Evolutionary conservation across 1,140 invertebrate species (phyloP).

Genomic region (Drosophila triauraria): DNA sequence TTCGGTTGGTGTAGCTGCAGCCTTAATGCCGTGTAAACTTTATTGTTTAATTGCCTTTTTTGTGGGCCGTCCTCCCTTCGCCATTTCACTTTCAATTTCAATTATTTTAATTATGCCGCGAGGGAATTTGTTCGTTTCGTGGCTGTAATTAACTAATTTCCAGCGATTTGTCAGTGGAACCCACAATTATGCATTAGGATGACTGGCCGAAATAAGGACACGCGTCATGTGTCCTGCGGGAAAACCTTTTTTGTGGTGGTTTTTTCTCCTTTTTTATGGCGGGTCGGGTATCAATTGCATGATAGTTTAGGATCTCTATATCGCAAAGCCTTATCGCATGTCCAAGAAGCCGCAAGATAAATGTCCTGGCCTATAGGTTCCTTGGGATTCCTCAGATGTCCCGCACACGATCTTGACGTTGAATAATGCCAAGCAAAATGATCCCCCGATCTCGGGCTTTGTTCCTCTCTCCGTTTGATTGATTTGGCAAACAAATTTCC

Average conservation of each 20-base stretch:
- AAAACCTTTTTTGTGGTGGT: constrained; percentile 39
- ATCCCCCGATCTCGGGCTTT: constrained; percentile 23
- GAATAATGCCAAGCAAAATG: constrained; percentile 29
- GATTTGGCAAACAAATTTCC: constrained; percentile 74
- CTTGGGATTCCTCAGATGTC: constrained; percentile 60
- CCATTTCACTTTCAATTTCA: constrained; percentile 68
- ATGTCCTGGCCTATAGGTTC: constrained; percentile 42
- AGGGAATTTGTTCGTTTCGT: constrained; percentile 42
- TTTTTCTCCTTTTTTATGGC: constrained; percentile 25
- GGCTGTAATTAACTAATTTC: constrained; percentile 79
- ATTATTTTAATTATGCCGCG: constrained; percentile 76
- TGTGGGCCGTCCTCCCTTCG: constrained; percentile 37
- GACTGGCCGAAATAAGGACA: constrained; percentile 55
- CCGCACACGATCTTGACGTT: constrained; percentile 57
- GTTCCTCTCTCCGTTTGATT: constrained; percentile 55
- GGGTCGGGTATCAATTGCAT: constrained; percentile 27
- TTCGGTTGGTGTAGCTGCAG: constrained; percentile 45
- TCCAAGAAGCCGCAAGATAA: constrained; percentile 67
- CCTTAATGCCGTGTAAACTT: constrained; percentile 76
- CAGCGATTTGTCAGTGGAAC: constrained; percentile 72
- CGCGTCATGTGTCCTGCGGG: constrained; percentile 62
- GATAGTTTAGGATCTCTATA: constrained; percentile 38
- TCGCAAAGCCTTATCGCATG: constrained; percentile 56
- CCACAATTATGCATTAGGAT: constrained; percentile 68
- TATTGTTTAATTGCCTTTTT: constrained; percentile 80